Base-by-base conservation (phyloP, 2,113 vertebrate species). In the Cacatua alba region DNA sequence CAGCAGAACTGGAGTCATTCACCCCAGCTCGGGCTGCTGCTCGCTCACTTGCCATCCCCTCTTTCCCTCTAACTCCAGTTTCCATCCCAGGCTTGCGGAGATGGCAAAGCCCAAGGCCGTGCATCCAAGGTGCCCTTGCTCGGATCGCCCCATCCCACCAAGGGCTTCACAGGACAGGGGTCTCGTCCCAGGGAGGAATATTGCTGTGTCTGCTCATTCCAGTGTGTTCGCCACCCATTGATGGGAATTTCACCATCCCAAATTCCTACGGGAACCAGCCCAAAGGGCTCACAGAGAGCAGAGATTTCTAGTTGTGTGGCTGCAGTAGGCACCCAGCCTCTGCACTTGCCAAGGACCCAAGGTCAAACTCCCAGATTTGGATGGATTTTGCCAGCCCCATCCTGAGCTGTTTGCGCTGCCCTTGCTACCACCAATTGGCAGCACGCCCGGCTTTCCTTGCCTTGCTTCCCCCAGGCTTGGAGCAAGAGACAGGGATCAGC, bases 71-170 rank as follows among this genome's bases (percentile, higher is more conserved):
- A 7, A 46, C 48, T 70, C 79, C 9, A 1, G 33, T 2, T 0
- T 48, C 55, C 24, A 21, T 23, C 59, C 82, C 43, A 12, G 37
- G 46, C 57, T 39, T 8, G 46, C 46, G 62, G 35, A 46, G 25
- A 5, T 8, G 6, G 64, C 55, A n/a, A 43, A 84, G 74, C 41
- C 37, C 37, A 43, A 29, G 60, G 60, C 64, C 0, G 0, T 16
- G 19, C 57, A 60, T 35, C 23, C 59, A 39, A 35, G 57, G 21
- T 59, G 13, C 55, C 70, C 49, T 39, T 16, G 72, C 72, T 68
- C 9, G 0, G 21, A 48, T 59, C 3, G 4, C 28, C 10, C 39
- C 55, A 1, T 1, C 35, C 57, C 80, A 17, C 35, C 2, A 4
- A n/a, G 60, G 39, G 26, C 20, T 85, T 43, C 57, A 41, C 0